Percentiles rank a stretch among this genome's conserved stretches.
phyloP scores from a whole-genome alignment of 2,113 vertebrate genomes.

The Calonectris borealis region DNA sequence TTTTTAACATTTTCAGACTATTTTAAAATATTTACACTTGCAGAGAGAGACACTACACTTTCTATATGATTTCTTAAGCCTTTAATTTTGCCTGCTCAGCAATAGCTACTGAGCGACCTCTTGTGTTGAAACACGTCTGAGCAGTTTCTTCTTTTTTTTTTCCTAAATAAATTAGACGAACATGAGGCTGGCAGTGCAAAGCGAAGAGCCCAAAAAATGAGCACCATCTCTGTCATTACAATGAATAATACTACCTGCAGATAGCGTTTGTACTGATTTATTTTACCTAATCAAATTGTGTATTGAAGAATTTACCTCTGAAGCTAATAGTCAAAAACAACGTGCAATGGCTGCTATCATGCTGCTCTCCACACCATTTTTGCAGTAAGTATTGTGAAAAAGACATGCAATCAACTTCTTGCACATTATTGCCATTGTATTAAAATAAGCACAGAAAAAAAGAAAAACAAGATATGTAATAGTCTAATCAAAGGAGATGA shows the following conservation, averaged over 20 bases:
- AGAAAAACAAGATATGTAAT: accelerated
- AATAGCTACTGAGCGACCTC: slow-evolving; percentile 63
- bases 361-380: neutral
- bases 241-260: neutral
- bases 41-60: neutral
- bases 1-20: neutral
- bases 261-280: neutral
- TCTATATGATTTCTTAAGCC: neutral
- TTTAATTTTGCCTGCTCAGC: neutral
- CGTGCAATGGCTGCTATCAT: neutral
- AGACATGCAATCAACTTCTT: neutral
- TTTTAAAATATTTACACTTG: neutral
- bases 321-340: neutral
- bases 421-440: neutral
- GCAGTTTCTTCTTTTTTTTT: neutral
- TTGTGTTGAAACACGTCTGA: slow-evolving; percentile 33
- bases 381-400: neutral
- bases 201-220: neutral
- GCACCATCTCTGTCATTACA: neutral
- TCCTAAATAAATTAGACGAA: accelerated
- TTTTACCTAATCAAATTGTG: neutral
- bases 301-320: neutral
- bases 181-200: neutral
- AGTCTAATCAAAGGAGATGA: neutral
- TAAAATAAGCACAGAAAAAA: neutral